phyloP scores from a whole-genome alignment of 2,888 invertebrate species.

The Parnassius apollo region DNA sequence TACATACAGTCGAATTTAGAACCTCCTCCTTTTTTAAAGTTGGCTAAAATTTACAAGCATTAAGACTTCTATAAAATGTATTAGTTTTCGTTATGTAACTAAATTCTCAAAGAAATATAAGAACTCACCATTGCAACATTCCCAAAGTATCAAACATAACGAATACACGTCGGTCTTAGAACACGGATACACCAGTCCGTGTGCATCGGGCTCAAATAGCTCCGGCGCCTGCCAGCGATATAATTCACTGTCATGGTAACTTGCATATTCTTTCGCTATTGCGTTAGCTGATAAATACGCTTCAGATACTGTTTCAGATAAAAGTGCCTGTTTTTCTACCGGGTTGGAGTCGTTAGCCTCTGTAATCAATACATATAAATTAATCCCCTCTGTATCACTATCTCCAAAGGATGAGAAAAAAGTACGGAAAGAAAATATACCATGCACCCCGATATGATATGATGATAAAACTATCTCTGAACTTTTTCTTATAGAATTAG shows the following conservation, averaged over 20 bases:
- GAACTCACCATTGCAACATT: conserved; percentile 67
- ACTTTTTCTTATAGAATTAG: too few species aligned
- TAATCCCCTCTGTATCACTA: too few species aligned
- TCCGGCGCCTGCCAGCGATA: conserved; percentile 75
- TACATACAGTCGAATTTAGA: too few species aligned
- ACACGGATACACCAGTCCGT: conserved; percentile 59
- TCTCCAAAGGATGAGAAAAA: too few species aligned
- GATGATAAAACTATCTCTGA: too few species aligned
- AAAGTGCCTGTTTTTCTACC: conserved; percentile 56
- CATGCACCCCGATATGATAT: too few species aligned
- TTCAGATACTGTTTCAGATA: conserved; percentile 60
- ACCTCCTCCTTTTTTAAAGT: too few species aligned
- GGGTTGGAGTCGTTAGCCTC: conserved; percentile 44
- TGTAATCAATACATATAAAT: conserved; percentile 33
- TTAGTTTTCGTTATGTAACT: too few species aligned
- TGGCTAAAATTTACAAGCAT: too few species aligned
- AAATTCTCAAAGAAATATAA: too few species aligned
- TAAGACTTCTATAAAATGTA: too few species aligned
- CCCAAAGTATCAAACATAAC: conserved; percentile 66
- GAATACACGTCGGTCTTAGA: conserved; percentile 70
- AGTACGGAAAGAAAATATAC: too few species aligned
- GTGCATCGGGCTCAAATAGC: conserved; percentile 57
- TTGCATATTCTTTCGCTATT: conserved; percentile 48
- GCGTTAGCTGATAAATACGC: conserved; percentile 49
- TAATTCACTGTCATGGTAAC: conserved; percentile 45